Conservation (phyloP, 2,113 vertebrate genomes). For the Plecotus auritus region DNA sequence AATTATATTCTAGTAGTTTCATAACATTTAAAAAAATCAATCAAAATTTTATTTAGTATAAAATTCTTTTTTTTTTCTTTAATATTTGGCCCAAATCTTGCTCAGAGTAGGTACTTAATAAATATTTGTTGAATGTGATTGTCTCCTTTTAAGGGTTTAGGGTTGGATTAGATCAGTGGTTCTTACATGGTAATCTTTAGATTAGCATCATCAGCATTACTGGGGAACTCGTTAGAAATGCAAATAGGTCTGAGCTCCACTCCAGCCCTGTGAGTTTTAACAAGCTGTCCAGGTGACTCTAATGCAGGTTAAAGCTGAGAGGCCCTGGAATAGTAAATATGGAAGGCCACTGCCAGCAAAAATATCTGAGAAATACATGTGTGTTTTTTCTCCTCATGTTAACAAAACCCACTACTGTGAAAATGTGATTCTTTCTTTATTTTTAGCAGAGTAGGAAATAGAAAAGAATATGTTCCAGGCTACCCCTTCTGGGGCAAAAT, state of each 20-base stretch:
- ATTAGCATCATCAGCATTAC: neutral
- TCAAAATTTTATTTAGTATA: neutral
- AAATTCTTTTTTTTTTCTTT: neutral
- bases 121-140: slow-evolving; percentile 2
- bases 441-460: neutral
- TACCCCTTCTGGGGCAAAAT: neutral
- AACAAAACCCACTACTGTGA: neutral
- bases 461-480: neutral
- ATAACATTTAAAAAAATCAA: neutral
- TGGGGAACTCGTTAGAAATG: neutral
- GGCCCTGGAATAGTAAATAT: neutral
- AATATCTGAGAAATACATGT: neutral
- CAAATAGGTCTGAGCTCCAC: neutral
- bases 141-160: neutral
- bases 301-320: neutral
- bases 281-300: neutral
- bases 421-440: neutral
- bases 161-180: neutral
- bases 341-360: neutral
- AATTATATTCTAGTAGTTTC: neutral
- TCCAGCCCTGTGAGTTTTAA: neutral
- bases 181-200: neutral
- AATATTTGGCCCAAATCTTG: neutral
- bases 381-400: neutral
- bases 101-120: neutral